Evolutionary conservation across 2,797 vertebrate genomes (phyloP), one percentile per base, ranked within the genome.

Genomic region (Pitangus sulphuratus): DNA sequence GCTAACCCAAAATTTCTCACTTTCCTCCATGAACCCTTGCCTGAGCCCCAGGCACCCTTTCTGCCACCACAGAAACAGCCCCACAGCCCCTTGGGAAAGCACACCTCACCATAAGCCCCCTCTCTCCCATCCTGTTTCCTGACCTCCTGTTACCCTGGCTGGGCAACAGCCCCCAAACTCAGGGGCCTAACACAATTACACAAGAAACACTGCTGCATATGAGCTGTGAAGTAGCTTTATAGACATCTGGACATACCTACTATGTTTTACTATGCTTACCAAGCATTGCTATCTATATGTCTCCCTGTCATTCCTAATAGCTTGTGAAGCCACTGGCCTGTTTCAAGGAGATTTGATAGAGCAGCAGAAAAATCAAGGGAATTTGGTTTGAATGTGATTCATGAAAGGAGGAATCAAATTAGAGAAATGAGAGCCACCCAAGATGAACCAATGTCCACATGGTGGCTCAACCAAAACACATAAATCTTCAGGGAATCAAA

Each of bases 401-500:
- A 58, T 33, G 21, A 72, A 54, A 81, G 65, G 60, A 54, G 47
- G 48, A 83, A 87, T 64, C 5, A 15, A 93, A 53, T 42, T 2
- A 1, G 48, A 81, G 69, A 80, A 89, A 89, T 0, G 1, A 77
- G 37, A 77, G 68, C 37, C 69, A 65, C 47, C 35, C 84, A 81
- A 33, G 69, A 69, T 84, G 93, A 95, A 93, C 72, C 54, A 47
- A 26, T 10, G 50, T 71, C 48, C 0, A 2, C 69, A 21, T 47
- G 45, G 50, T 69, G 57, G 65, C 57, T 91, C 71, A 84, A n/a
- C 39, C 9, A 84, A 42, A 72, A 86, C 50, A 85, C 53, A 71
- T 65, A 88, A 93, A 95, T 96, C 79, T 88, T 44, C 9, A 57
- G 33, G 61, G 76, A 89, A 93, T 39, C 48, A 85, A 66, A 91